phyloP scores from a whole-genome alignment of 2,113 vertebrate species.

The Motacilla alba region DNA sequence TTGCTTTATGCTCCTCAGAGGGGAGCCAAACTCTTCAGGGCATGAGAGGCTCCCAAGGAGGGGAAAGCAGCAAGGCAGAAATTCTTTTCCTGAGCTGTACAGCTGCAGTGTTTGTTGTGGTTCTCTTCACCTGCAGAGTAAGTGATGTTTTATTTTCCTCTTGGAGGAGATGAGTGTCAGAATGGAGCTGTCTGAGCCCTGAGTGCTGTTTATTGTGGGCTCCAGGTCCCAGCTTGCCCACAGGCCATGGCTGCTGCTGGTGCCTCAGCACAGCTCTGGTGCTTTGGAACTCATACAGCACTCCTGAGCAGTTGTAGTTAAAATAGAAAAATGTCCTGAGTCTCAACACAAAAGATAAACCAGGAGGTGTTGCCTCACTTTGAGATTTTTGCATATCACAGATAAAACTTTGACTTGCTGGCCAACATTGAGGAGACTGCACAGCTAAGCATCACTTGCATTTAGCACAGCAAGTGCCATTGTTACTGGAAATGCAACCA shows the following conservation, averaged over 20 bases:
- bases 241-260: not conserved
- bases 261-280: not conserved
- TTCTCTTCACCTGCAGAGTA: not conserved
- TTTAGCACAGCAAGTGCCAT: slow-evolving; percentile 7
- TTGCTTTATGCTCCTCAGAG: not conserved
- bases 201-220: not conserved
- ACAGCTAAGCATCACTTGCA: not conserved
- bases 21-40: not conserved
- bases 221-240: not conserved
- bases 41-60: not conserved
- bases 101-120: not conserved
- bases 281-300: not conserved
- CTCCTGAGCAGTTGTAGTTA: not conserved
- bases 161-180: not conserved
- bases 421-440: not conserved
- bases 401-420: not conserved
- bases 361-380: not conserved
- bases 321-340: not conserved
- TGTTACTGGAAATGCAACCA: slow-evolving; percentile 27
- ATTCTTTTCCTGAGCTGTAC: not conserved
- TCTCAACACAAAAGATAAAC: not conserved
- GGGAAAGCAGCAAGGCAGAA: not conserved
- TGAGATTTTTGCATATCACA: not conserved
- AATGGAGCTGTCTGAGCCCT: not conserved
- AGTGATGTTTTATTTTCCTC: not conserved